These are phyloP conservation scores for Myotis myotis DNA, from an alignment of 2,797 vertebrate genomes.

Conservation along the genomic window DNA sequence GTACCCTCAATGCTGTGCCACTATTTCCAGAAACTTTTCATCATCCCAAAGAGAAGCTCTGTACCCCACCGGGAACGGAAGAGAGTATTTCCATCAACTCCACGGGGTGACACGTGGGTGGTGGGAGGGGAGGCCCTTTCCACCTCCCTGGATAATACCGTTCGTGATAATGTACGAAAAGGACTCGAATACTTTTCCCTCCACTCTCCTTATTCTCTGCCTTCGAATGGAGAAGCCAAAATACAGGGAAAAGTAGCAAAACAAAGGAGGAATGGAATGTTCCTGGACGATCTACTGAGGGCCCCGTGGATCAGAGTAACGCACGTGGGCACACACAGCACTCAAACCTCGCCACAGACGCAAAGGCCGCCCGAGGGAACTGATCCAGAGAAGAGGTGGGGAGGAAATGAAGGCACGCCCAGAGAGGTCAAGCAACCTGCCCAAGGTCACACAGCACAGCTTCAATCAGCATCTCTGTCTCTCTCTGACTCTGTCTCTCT, in stretches of 20 bases:
- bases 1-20: neutral
- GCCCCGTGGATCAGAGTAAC: neutral
- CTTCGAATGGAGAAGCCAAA: neutral
- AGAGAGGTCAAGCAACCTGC: neutral
- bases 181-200: neutral
- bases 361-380: neutral
- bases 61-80: no score
- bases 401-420: neutral
- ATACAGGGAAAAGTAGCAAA: neutral
- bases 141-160: neutral
- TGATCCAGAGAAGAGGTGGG: neutral
- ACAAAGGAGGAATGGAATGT: neutral
- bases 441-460: neutral
- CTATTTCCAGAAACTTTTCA: neutral
- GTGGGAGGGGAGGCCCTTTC: neutral
- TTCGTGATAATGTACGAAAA: neutral
- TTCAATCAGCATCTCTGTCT: neutral
- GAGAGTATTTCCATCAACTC: neutral
- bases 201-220: neutral
- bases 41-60: neutral
- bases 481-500: neutral
- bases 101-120: rapidly evolving
- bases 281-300: neutral
- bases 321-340: no score
- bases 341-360: neutral